Percentiles rank a stretch among this genome's conserved stretches.
These are phyloP conservation scores for Coracopsis vasa DNA, from an alignment of 2,113 vertebrate species.

Conservation along the genomic window DNA sequence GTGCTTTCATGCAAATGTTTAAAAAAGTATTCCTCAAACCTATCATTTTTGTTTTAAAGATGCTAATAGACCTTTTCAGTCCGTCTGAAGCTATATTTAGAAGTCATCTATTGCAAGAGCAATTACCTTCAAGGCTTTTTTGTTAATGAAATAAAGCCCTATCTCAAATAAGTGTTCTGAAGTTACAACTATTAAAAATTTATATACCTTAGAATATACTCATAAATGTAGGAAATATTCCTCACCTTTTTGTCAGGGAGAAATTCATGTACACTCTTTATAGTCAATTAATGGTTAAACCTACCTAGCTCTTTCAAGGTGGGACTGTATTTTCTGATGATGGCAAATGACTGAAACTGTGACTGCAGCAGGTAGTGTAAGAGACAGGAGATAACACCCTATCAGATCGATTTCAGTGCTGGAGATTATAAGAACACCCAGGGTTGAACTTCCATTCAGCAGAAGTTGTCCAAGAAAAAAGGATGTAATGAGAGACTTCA, in stretches of 20 bases:
- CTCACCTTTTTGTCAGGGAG: not conserved
- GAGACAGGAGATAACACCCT: slow-evolving; percentile 9
- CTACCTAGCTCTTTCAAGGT: not conserved
- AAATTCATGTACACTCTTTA: not conserved
- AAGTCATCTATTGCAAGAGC: not conserved
- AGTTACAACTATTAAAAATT: not conserved
- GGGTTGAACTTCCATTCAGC: slow-evolving; percentile 40
- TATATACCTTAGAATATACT: not conserved
- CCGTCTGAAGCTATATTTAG: not conserved
- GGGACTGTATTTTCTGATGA: not conserved
- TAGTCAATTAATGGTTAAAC: not conserved
- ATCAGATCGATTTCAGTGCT: not conserved
- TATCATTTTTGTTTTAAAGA: not conserved
- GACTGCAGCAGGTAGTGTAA: not conserved
- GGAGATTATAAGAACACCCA: slow-evolving; percentile 28
- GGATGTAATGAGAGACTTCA: slow-evolving; percentile 26
- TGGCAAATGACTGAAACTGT: not conserved
- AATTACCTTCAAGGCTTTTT: not conserved
- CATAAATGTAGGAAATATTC: not conserved
- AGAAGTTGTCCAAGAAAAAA: not conserved
- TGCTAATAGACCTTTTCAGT: not conserved
- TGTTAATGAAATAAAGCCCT: not conserved
- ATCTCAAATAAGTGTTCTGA: not conserved
- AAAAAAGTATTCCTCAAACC: not conserved
- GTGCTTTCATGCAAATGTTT: not conserved